Evolutionary conservation across 2,113 vertebrate genomes (phyloP), one percentile per base, ranked within the genome.

Genomic region (Tonatia bakeri): DNA sequence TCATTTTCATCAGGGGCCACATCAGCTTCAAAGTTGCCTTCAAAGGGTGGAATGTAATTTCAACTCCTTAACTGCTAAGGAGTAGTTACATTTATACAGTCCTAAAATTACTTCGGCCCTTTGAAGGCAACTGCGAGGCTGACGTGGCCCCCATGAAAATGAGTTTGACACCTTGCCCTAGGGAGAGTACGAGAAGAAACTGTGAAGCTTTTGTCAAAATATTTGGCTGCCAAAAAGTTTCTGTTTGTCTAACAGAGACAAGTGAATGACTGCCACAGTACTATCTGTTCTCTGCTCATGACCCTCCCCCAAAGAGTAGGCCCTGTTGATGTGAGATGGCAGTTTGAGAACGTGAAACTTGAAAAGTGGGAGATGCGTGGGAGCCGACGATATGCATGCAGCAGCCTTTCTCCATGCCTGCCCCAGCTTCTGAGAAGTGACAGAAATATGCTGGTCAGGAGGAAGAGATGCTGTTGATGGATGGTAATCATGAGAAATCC

Each of bases 141-240:
- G 52, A 54, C 6, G 17, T 54, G 52, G 52, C 52, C 52, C 52
- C 52, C 17, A 4, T 54, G 17, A 54, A 54, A 54, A 54, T 54
- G 52, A 54, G 17, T 54, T 54, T 19, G 52, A 54, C 17, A 19
- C 17, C 52, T 17, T 19, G 52, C 52, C 76, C 81, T 26, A 50
- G 72, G 81, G 72, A 85, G 15, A 43, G 12, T 38, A 79, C 38
- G 56, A 38, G 86, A 73, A 86, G 64, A 91, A 89, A 61, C 64
- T n/a, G n/a, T 61, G 94, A 89, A 91, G 67, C 59, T 80, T 91
- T 93, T 83, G 87, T 96, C 96, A 97, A 94, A 95, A 95, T 92
- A 87, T 94, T 95, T 94, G 95, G 52, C 81, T 13, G 0, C 82
- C 40, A 64, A 65, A 84, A 79, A 61, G 17, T 81, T 88, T 28